Base-by-base conservation (phyloP, 2,888 invertebrate genomes). In the Perithous albicinctus region DNA sequence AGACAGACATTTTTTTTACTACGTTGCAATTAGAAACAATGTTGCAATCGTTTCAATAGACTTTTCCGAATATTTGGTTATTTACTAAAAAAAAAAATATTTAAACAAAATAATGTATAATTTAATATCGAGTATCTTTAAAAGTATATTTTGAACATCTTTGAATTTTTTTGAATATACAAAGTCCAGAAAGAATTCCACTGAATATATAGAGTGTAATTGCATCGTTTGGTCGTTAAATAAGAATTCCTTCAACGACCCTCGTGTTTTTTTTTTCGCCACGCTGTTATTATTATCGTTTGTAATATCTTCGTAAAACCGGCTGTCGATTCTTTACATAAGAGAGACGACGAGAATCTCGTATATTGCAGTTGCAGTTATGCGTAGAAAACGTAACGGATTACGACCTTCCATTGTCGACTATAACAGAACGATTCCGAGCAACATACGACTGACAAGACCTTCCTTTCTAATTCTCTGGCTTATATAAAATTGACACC, bases 391-490 rank as follows among this genome's bases (percentile, higher is more conserved):
- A 66, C 61, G 73, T 63, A 46, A 73, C 59, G 59, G 43, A 64
- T 78, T 56, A 72, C 26, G 59, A 29, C 66, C 66, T 73, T 72
- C 54, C 72, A 66, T 72, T 72, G 56, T 20, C 38, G 38, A 67
- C 29, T 29, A 41, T 46, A 46, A 64, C 32, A 18, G 46, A 32
- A 56, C 32, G 12, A 56, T 66, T 56, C 54, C 43, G n/a, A 10
- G 29, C 15, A 26, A n/a, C n/a, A 29, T 18, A 43, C 56, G 20
- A 41, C 2, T 41, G 20, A 4, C 20, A 23, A 51, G 73, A 74
- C 64, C 59, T 72, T 59, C 59, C 46, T 72, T 72, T 72, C 46
- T 46, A 70, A 70, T 70, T 20, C 43, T 26, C 46, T 23, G 10
- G 18, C 12, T 26, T 10, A 18, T 18, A 46, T 46, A 7, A 43